Conservation (phyloP, 2,113 vertebrate species). For the Morone saxatilis region DNA sequence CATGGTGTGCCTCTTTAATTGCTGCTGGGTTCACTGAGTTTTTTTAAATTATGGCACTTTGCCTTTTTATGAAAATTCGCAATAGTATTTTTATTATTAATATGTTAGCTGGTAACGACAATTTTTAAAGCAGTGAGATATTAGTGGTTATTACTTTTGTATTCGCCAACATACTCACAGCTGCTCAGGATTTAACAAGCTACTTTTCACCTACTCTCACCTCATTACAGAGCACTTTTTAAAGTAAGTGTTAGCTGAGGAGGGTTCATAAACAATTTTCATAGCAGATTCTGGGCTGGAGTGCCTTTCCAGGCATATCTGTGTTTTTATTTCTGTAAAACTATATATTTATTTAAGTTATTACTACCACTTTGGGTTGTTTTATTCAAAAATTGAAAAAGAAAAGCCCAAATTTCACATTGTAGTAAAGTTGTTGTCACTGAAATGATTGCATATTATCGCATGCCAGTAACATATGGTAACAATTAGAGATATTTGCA, state of each 20-base stretch:
- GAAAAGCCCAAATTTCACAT: background rate
- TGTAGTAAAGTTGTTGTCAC: background rate
- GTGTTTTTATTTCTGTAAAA: background rate
- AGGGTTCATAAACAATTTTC: background rate
- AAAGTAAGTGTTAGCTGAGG: background rate
- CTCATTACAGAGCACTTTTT: conserved; percentile 9
- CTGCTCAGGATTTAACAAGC: conserved; percentile 23
- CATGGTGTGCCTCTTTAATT: background rate
- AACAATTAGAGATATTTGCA: background rate
- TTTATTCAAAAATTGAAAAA: background rate
- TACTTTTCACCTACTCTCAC: conserved; percentile 31
- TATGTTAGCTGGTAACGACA: background rate
- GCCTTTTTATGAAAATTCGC: background rate
- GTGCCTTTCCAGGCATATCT: background rate
- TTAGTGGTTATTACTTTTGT: conserved; percentile 1
- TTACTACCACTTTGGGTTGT: background rate
- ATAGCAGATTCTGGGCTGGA: background rate
- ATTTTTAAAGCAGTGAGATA: background rate
- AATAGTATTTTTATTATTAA: background rate
- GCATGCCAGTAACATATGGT: background rate
- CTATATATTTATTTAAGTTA: background rate
- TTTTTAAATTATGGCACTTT: background rate
- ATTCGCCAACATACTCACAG: conserved; percentile 18
- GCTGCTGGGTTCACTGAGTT: background rate
- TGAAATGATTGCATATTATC: background rate